phyloP scores from a whole-genome alignment of 2,797 vertebrate species.

The Melanotaenia maccullochi region DNA sequence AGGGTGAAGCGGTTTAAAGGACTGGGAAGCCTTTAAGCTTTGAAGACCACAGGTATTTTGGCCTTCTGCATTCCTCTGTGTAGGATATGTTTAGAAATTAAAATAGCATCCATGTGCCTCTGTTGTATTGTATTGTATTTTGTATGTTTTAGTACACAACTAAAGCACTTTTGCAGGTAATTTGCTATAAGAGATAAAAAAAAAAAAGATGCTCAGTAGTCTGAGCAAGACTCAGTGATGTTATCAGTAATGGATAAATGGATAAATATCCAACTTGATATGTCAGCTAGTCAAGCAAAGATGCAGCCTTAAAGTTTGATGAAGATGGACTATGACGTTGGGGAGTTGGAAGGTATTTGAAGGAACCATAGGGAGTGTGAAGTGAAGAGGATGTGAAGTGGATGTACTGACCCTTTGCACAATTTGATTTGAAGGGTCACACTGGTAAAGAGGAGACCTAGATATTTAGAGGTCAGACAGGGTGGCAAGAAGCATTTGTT shows the following conservation, averaged over 20 bases:
- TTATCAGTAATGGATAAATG: constrained; percentile 45
- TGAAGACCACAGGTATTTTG: constrained; percentile 16
- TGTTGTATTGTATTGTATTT: constrained; percentile 13
- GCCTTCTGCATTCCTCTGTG: constrained; percentile 14
- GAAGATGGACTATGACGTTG: background rate
- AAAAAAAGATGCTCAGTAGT: constrained; percentile 35
- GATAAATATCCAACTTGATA: constrained; percentile 53
- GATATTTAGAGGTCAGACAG: constrained; percentile 23
- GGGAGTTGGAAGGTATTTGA: background rate
- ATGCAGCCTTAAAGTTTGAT: constrained; percentile 17
- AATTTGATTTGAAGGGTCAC: constrained; percentile 11
- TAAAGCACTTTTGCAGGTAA: background rate
- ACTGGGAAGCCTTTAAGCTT: constrained; percentile 3
- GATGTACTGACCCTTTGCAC: background rate
- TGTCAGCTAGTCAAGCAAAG: constrained; percentile 58
- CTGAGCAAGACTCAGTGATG: constrained; percentile 44
- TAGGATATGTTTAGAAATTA: constrained; percentile 32
- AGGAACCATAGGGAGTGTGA: background rate
- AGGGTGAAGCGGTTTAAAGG: constrained; percentile 14
- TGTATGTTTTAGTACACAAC: constrained; percentile 21
- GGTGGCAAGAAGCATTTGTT: constrained; percentile 4
- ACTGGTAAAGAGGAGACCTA: background rate
- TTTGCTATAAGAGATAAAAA: constrained; percentile 47
- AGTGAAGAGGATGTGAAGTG: constrained; percentile 2
- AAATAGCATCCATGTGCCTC: constrained; percentile 7